Conservation (phyloP, 2,113 vertebrate genomes). For the Acanthochromis polyacanthus region DNA sequence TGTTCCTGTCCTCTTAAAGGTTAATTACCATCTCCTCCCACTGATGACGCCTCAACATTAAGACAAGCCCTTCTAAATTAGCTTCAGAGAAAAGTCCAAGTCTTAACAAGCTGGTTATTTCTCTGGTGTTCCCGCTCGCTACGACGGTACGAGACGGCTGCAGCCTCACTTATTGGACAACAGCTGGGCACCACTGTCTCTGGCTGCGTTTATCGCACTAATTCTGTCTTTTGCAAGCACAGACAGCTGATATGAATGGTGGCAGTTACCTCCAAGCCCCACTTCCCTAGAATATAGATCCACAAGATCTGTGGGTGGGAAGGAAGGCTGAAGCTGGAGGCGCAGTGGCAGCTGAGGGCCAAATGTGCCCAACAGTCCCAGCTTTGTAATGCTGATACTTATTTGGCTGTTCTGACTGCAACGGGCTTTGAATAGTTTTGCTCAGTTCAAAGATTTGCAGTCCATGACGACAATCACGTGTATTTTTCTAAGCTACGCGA, state of each 20-base stretch:
- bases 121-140: not conserved
- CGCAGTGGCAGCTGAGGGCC: constrained; percentile 44
- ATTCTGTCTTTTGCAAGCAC: constrained; percentile 69
- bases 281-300: constrained; percentile 54
- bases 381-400: constrained; percentile 9
- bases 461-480: not conserved
- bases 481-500: not conserved
- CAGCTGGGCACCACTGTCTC: constrained; percentile 65
- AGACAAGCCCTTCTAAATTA: not conserved
- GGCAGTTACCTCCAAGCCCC: constrained; percentile 29
- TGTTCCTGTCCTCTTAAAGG: not conserved
- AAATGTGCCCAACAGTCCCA: constrained; percentile 1
- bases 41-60: not conserved
- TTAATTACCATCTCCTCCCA: not conserved
- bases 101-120: constrained; percentile 8
- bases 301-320: constrained; percentile 30
- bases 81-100: not conserved
- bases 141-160: constrained; percentile 13
- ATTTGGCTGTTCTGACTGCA: not conserved
- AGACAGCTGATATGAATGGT: constrained; percentile 71
- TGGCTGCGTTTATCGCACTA: constrained; percentile 66
- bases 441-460: not conserved
- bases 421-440: not conserved
- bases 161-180: constrained; percentile 61
- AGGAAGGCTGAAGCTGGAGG: constrained; percentile 2